Evolutionary conservation across 2,797 vertebrate species (phyloP).

Genomic region (Phylloscopus collybita): DNA sequence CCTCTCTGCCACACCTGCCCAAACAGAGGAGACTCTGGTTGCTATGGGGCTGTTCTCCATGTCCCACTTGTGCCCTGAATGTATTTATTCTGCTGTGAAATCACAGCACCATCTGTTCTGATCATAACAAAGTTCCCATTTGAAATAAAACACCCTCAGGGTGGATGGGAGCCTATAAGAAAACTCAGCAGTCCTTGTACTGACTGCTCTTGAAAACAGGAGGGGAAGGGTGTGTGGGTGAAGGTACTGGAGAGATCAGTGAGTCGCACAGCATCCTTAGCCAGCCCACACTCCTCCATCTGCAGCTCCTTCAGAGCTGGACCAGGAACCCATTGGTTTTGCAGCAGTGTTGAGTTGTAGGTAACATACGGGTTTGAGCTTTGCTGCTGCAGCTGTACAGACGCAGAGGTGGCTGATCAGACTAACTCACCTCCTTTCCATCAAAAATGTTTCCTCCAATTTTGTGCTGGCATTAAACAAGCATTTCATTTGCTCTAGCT

Average conservation of each 20-base stretch:
- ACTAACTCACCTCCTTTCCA: not conserved
- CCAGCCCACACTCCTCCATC: not conserved
- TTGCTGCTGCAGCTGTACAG: not conserved
- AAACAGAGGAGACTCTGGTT: not conserved
- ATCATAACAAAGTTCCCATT: not conserved
- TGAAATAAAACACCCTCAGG: not conserved
- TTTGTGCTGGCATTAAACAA: not conserved
- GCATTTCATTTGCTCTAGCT: not conserved
- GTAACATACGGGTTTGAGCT: rapidly evolving
- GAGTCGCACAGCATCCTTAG: not conserved
- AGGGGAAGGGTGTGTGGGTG: not conserved
- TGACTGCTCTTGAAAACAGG: not conserved
- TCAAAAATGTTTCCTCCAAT: not conserved
- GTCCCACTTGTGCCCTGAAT: not conserved
- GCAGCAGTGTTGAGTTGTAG: rapidly evolving
- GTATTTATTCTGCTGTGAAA: not conserved
- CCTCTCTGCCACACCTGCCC: not conserved
- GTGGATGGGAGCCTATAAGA: not conserved
- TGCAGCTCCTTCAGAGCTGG: not conserved
- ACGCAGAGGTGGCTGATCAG: not conserved
- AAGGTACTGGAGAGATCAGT: rapidly evolving
- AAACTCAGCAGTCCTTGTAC: not conserved
- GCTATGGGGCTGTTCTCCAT: not conserved
- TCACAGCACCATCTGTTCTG: not conserved
- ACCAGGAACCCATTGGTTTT: rapidly evolving